These are phyloP conservation scores for Zingel zingel DNA, from an alignment of 2,113 vertebrate genomes.

Conservation along the genomic window DNA sequence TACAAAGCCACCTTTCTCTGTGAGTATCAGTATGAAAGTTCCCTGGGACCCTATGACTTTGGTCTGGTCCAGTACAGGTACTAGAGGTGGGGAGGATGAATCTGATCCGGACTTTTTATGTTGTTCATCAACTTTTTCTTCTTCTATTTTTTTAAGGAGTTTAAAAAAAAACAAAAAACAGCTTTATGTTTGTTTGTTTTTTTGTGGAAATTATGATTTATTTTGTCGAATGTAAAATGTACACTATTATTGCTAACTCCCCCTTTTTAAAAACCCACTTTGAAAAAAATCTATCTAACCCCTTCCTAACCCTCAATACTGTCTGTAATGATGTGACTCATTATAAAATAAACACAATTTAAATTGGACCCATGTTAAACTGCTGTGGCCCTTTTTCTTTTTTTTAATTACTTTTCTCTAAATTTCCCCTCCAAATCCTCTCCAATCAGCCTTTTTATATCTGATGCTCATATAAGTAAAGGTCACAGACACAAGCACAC, in stretches of 20 bases:
- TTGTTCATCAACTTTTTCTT: conserved; percentile 53
- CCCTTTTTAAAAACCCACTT: conserved; percentile 49
- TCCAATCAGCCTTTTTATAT: conserved; percentile 50
- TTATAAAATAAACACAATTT: conserved; percentile 63
- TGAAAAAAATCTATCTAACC: conserved; percentile 41
- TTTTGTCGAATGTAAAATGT: conserved; percentile 74
- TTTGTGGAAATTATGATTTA: conserved; percentile 62
- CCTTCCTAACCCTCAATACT: conserved; percentile 52
- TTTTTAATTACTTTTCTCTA: conserved; percentile 49
- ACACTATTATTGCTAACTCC: conserved; percentile 56
- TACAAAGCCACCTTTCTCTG: conserved; percentile 99
- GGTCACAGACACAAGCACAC: conserved; percentile 62
- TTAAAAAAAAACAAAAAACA: conserved; percentile 12
- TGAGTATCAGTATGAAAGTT: conserved; percentile 91
- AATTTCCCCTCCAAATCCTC: conserved; percentile 57
- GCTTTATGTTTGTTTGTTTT: conserved; percentile 53
- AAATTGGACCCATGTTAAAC: conserved; percentile 59
- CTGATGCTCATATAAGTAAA: conserved; percentile 79
- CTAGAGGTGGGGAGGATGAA: conserved; percentile 63
- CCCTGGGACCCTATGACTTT: conserved; percentile 80
- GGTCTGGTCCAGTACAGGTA: conserved; percentile 79
- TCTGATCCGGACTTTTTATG: conserved; percentile 75
- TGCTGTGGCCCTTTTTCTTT: conserved; percentile 71
- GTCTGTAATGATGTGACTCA: conserved; percentile 68
- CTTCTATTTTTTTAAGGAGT: conserved; percentile 58